Percentiles rank a stretch among this genome's conserved stretches.
Evolutionary conservation across 2,113 vertebrate species (phyloP).

Genomic region (Sceloporus tristichus): DNA sequence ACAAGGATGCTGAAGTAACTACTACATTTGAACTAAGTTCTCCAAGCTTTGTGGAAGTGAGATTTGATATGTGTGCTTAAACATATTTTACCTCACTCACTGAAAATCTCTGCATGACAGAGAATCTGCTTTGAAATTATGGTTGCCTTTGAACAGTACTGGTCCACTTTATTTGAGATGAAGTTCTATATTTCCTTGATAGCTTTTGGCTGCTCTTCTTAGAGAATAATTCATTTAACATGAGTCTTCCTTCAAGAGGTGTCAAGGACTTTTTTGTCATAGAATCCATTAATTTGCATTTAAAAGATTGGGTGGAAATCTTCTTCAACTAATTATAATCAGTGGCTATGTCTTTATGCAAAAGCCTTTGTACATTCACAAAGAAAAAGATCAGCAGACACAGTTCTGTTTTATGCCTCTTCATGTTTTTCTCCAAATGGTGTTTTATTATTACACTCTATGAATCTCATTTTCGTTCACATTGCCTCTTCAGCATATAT

Average conservation of each 20-base stretch:
- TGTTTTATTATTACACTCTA: slow-evolving; percentile 29
- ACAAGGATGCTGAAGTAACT: not conserved
- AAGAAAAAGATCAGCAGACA: slow-evolving; percentile 38
- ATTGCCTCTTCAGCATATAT: slow-evolving; percentile 30
- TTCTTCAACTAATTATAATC: slow-evolving; percentile 65
- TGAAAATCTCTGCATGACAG: slow-evolving; percentile 20
- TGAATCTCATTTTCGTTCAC: slow-evolving; percentile 34
- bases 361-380: slow-evolving; percentile 36
- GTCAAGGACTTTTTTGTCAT: slow-evolving; percentile 59
- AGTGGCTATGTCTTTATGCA: slow-evolving; percentile 38
- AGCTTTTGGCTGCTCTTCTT: slow-evolving; percentile 56
- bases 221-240: slow-evolving; percentile 62
- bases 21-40: not conserved
- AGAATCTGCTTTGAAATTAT: slow-evolving; percentile 40
- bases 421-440: slow-evolving; percentile 35
- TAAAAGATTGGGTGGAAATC: slow-evolving; percentile 58
- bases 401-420: slow-evolving; percentile 25
- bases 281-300: slow-evolving; percentile 63
- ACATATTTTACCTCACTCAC: not conserved
- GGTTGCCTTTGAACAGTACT: slow-evolving; percentile 27
- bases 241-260: slow-evolving; percentile 62
- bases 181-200: slow-evolving; percentile 51
- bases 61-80: not conserved
- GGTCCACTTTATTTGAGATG: slow-evolving; percentile 47
- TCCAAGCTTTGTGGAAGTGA: slow-evolving; percentile 16